Percentiles rank a stretch among this genome's conserved stretches.
Evolutionary conservation across 2,113 vertebrate species (phyloP).

Genomic region (Channa argus): DNA sequence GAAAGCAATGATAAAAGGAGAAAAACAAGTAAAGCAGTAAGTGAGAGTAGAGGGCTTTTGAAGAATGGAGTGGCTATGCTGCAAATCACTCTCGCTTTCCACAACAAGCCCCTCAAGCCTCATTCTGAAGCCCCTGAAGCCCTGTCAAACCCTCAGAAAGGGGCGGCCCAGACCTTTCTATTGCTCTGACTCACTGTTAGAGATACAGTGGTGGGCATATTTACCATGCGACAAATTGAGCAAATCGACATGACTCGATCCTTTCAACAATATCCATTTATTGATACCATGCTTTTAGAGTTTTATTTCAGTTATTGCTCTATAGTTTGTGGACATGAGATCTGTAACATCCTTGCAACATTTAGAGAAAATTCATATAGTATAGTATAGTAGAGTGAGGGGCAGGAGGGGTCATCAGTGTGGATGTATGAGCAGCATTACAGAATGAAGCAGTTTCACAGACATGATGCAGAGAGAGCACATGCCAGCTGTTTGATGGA

Average conservation of each 20-base stretch:
- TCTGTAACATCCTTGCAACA: neutral
- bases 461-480: slow-evolving; percentile 10
- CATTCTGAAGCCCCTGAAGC: slow-evolving; percentile 20
- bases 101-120: slow-evolving; percentile 41
- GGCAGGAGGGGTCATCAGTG: neutral
- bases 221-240: neutral
- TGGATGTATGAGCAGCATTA: neutral
- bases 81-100: slow-evolving; percentile 36
- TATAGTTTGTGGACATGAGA: neutral
- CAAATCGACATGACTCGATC: no score
- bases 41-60: slow-evolving; percentile 12
- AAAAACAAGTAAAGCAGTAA: neutral
- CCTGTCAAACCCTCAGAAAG: slow-evolving; percentile 19
- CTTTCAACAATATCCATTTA: neutral
- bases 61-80: slow-evolving; percentile 11
- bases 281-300: neutral
- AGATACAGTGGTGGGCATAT: neutral
- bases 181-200: neutral
- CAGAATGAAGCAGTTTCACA: slow-evolving; percentile 6
- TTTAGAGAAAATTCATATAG: neutral
- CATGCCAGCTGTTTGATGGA: neutral
- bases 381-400: neutral
- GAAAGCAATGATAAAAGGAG: neutral
- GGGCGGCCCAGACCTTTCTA: neutral
- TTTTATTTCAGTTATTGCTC: neutral